Evolutionary conservation across 1,140 invertebrate genomes (phyloP).

Genomic region (Nephotettix cincticeps): DNA sequence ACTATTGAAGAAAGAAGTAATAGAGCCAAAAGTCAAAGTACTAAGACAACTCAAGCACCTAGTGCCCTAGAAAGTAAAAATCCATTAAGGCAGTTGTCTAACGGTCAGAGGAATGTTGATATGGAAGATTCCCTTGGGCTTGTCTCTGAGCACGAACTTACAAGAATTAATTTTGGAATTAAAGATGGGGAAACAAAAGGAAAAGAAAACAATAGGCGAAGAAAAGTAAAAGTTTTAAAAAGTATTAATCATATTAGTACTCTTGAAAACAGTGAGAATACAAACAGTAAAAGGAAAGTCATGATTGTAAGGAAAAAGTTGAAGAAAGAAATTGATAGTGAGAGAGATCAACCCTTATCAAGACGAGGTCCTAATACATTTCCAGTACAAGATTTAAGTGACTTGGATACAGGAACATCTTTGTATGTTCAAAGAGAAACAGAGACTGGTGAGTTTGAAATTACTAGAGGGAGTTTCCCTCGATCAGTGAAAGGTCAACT

Average conservation of each 20-base stretch:
- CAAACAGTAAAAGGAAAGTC: background rate
- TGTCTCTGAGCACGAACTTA: background rate
- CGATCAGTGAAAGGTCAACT: background rate
- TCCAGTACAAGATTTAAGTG: constrained; percentile 2
- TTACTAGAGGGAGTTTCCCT: background rate
- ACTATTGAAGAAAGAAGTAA: background rate
- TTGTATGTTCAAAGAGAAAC: constrained; percentile 21
- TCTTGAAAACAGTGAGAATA: background rate
- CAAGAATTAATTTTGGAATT: constrained; percentile 2
- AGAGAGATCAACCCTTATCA: background rate
- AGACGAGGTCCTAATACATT: constrained; percentile 14
- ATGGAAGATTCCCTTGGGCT: background rate
- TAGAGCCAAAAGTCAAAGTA: background rate
- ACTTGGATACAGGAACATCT: constrained; percentile 18
- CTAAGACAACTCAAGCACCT: background rate
- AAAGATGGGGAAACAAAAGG: background rate
- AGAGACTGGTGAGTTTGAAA: background rate
- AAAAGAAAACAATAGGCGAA: background rate
- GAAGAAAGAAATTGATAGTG: background rate
- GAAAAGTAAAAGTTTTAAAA: constrained; percentile 21
- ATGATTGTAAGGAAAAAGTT: background rate
- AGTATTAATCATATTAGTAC: constrained; percentile 3
- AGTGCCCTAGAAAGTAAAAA: background rate
- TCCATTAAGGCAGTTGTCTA: background rate
- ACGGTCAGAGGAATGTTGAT: background rate